Evolutionary conservation across 92 coral and sea anemone species (phyloP).

Genomic region (Phenganax subtilis): DNA sequence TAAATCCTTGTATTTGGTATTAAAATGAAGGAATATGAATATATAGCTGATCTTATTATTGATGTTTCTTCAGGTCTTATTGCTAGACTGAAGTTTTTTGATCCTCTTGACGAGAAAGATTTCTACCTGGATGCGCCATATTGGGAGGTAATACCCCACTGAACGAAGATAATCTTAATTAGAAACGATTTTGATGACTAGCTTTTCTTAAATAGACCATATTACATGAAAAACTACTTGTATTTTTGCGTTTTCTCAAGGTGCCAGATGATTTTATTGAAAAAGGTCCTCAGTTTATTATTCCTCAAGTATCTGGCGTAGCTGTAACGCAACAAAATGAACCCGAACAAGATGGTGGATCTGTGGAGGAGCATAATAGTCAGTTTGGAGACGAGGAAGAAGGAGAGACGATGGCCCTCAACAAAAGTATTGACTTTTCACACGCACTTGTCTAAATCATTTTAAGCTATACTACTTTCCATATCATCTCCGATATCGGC

Average conservation of each 20-base stretch:
- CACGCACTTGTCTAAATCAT: constrained; percentile 9
- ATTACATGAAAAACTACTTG: neutral
- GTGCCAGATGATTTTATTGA: constrained; percentile 66
- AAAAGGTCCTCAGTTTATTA: constrained; percentile 19
- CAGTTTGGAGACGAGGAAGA: constrained; percentile 12
- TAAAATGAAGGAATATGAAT: neutral
- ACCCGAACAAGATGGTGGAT: neutral
- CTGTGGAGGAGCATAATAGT: neutral
- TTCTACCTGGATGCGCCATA: constrained; percentile 71
- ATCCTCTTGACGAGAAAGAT: constrained; percentile 67
- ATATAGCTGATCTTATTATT: neutral
- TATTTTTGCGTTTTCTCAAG: constrained; percentile 29
- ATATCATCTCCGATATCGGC: no score
- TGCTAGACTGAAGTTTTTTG: constrained; percentile 71
- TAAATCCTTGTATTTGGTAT: neutral
- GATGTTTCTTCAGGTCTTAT: constrained; percentile 55
- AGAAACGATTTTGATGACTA: no score
- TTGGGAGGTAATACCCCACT: constrained; percentile 68
- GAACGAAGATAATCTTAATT: no score
- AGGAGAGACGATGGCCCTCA: neutral
- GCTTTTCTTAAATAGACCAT: no score
- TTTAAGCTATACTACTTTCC: neutral
- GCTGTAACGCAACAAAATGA: constrained; percentile 20
- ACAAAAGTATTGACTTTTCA: constrained; percentile 14
- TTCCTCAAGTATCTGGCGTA: constrained; percentile 36